phyloP scores from a whole-genome alignment of 2,888 invertebrate genomes.

The Cacoxenus indagator region DNA sequence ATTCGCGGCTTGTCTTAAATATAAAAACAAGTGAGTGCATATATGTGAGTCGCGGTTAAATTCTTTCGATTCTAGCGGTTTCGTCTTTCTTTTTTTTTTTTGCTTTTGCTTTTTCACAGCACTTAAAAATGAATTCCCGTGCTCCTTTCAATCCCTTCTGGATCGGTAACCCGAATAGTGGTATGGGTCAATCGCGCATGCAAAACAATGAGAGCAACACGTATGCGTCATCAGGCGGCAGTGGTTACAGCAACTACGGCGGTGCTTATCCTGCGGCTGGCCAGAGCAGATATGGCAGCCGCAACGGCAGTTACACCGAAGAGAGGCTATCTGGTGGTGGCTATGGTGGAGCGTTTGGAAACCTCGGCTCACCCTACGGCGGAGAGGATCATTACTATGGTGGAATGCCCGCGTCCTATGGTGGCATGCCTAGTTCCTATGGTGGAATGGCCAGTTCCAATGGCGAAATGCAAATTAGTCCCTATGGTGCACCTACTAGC shows the following conservation, averaged over 20 bases:
- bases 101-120: background rate
- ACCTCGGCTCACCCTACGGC: no score
- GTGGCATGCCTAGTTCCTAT: background rate
- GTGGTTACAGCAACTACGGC: background rate
- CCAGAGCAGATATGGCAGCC: background rate
- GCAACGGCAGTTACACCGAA: background rate
- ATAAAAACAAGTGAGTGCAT: background rate
- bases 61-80: no score
- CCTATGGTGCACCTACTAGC: background rate
- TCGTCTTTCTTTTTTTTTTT: no score
- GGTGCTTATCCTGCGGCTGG: background rate
- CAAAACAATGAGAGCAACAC: background rate
- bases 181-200: background rate
- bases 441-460: background rate
- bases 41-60: background rate
- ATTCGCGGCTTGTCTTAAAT: background rate
- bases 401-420: background rate
- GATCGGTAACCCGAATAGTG: background rate
- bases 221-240: background rate
- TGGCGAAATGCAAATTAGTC: background rate
- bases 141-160: background rate
- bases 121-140: background rate
- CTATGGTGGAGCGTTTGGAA: background rate
- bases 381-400: background rate
- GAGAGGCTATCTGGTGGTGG: background rate